phyloP scores from a whole-genome alignment of 2,797 vertebrate genomes.

The Gila robusta region DNA sequence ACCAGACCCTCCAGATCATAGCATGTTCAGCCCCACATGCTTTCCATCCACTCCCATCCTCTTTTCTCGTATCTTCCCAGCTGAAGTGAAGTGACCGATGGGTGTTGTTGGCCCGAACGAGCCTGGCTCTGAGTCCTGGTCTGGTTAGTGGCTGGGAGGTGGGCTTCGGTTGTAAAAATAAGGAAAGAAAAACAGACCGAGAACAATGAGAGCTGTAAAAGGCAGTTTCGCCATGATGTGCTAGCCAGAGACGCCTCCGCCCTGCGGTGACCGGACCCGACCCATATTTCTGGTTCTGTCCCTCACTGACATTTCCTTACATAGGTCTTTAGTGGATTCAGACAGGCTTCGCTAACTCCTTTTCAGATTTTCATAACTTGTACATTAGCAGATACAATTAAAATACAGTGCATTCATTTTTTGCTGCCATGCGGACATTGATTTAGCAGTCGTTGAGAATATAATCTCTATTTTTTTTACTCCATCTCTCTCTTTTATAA shows the following conservation, averaged over 20 bases:
- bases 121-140: background rate
- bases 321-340: background rate
- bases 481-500: background rate
- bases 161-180: constrained; percentile 51
- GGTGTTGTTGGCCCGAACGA: constrained; percentile 29
- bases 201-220: constrained; percentile 47
- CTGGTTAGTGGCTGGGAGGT: constrained; percentile 28
- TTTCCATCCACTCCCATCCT: constrained; percentile 13
- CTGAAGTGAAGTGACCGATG: constrained; percentile 33
- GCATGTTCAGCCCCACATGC: background rate
- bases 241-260: constrained; percentile 11
- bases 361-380: constrained; percentile 11
- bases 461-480: background rate
- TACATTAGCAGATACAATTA: background rate
- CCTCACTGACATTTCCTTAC: constrained; percentile 4
- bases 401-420: background rate
- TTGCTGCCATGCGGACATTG: background rate
- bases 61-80: background rate
- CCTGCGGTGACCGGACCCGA: constrained; percentile 13
- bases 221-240: constrained; percentile 14
- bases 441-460: background rate
- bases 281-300: constrained; percentile 12
- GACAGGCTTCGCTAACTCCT: background rate
- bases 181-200: constrained; percentile 50
- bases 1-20: constrained; percentile 8